Conservation (phyloP, 2,888 invertebrate species). For the Chironomus riparius region DNA sequence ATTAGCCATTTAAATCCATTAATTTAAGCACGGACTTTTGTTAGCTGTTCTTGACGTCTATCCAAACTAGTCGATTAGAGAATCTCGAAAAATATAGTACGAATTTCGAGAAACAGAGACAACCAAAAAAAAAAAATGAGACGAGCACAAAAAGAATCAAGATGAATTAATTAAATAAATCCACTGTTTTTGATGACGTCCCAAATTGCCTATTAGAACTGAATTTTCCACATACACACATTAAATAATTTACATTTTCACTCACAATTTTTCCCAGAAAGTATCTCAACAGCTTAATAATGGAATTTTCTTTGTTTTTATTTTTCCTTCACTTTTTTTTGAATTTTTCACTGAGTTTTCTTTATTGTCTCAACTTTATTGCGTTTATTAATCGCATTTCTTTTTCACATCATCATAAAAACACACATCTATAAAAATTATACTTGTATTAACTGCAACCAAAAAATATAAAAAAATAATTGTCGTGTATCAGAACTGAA, state of each 20-base stretch:
- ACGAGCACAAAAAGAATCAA: background rate
- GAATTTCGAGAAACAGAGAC: too few relatives aligned
- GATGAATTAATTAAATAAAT: background rate
- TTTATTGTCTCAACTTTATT: background rate
- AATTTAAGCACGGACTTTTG: too few relatives aligned
- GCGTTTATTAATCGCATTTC: background rate
- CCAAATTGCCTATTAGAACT: background rate
- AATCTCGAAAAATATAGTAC: too few relatives aligned
- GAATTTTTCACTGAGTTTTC: background rate
- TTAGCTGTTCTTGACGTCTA: too few relatives aligned
- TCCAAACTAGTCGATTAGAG: too few relatives aligned
- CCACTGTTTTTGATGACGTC: slow-evolving; percentile 7
- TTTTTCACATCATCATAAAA: too few relatives aligned
- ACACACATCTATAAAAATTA: too few relatives aligned
- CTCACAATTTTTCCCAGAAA: slow-evolving; percentile 4
- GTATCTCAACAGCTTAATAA: background rate
- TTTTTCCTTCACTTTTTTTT: background rate
- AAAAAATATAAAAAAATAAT: too few relatives aligned
- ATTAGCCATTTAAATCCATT: too few relatives aligned
- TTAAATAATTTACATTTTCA: background rate
- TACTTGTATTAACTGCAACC: too few relatives aligned
- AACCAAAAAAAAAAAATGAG: too few relatives aligned
- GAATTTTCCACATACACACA: background rate
- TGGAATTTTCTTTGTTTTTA: slow-evolving; percentile 23
- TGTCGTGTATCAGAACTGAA: too few relatives aligned